phyloP scores from a whole-genome alignment of 2,113 vertebrate genomes.

The Nothocercus julius region DNA sequence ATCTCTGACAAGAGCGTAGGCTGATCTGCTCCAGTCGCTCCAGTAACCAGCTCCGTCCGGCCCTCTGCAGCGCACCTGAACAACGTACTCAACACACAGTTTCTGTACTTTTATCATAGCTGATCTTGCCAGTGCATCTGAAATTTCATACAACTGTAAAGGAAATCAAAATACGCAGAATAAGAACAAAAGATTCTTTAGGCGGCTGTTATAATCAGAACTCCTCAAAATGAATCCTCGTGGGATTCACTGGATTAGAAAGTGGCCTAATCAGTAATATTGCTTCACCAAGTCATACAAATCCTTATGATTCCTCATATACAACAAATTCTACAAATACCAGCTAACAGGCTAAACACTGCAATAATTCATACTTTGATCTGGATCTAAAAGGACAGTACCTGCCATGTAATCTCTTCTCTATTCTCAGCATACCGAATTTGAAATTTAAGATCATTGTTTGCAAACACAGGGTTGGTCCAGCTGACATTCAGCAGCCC shows the following conservation, averaged over 20 bases:
- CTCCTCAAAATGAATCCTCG: neutral
- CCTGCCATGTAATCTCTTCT: conserved; percentile 82
- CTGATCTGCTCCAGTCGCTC: conserved; percentile 88
- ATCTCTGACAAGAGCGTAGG: conserved; percentile 75
- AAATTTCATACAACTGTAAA: conserved; percentile 64
- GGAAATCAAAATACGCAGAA: neutral
- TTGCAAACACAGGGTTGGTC: conserved; percentile 78
- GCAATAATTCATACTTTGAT: neutral
- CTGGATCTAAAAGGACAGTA: conserved; percentile 25
- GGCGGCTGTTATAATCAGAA: neutral
- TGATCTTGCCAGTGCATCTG: neutral
- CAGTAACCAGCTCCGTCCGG: conserved; percentile 78
- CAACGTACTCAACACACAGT: conserved; percentile 78
- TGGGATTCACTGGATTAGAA: neutral
- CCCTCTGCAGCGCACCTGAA: conserved; percentile 84
- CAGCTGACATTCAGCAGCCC: conserved; percentile 85
- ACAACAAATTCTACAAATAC: neutral
- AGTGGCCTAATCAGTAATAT: neutral
- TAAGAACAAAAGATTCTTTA: neutral
- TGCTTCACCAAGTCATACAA: neutral
- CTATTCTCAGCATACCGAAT: conserved; percentile 75
- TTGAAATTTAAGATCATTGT: conserved; percentile 81
- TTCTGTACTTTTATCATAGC: conserved; percentile 64
- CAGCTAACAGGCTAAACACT: rapidly evolving
- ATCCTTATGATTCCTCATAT: neutral